phyloP scores from a whole-genome alignment of 2,797 vertebrate species.

The Malacoraja senta region DNA sequence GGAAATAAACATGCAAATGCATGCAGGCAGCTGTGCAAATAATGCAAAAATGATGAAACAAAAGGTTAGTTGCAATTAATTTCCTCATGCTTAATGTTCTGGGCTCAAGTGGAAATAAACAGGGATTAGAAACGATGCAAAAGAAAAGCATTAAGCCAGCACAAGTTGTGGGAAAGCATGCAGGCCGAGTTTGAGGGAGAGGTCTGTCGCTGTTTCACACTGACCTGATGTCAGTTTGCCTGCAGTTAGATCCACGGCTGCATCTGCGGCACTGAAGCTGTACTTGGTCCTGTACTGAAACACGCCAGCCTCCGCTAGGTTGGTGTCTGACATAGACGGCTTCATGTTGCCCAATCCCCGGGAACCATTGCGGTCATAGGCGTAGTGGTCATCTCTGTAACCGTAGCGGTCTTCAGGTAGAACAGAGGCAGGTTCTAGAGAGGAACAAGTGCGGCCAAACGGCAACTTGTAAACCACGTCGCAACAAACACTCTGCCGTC shows the following conservation, averaged over 20 bases:
- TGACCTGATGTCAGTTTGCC: conserved; percentile 84
- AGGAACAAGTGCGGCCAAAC: conserved; percentile 85
- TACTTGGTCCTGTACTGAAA: conserved; percentile 82
- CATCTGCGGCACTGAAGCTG: conserved; percentile 72
- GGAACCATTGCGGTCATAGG: conserved; percentile 70
- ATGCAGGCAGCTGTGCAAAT: conserved; percentile 74
- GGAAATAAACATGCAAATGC: conserved; percentile 81
- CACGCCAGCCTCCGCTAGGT: conserved; percentile 74
- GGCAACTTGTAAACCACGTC: conserved; percentile 93
- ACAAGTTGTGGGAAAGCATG: conserved; percentile 71
- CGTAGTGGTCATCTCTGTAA: conserved; percentile 78
- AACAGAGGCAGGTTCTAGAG: conserved; percentile 68
- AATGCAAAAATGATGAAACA: not conserved
- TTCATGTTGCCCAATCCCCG: conserved; percentile 80
- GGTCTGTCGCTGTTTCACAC: conserved; percentile 72
- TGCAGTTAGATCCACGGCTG: conserved; percentile 91
- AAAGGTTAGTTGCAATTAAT: not conserved
- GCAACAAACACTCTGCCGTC: conserved; percentile 85
- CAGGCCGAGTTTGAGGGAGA: conserved; percentile 77
- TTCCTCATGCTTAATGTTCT: conserved; percentile 9
- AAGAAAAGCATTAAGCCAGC: conserved; percentile 54
- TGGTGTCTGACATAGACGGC: conserved; percentile 79
- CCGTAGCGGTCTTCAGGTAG: conserved; percentile 81
- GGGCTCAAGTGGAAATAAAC: conserved; percentile 51
- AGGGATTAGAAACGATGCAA: conserved; percentile 58